Percentiles rank a stretch among this genome's conserved stretches.
Evolutionary conservation across 2,797 vertebrate species (phyloP).

Genomic region (Phyllotis vaccarum): DNA sequence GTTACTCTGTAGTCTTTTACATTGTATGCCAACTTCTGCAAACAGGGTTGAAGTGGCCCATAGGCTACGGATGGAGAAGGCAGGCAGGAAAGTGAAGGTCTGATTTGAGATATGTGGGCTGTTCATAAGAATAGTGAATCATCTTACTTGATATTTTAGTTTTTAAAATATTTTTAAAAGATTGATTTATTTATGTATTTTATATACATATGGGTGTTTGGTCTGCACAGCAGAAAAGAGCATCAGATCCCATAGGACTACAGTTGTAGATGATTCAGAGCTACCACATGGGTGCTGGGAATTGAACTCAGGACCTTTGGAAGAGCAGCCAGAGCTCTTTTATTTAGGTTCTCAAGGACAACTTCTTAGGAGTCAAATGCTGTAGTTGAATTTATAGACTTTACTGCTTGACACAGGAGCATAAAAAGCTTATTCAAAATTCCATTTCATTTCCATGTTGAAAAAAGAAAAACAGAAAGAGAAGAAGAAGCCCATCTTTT

Average conservation of each 20-base stretch:
- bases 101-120: not conserved
- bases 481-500: constrained; percentile 24
- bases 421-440: constrained; percentile 70
- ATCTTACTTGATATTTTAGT: constrained; percentile 21
- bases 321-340: not conserved
- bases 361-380: constrained; percentile 58
- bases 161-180: not conserved
- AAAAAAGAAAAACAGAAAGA: not conserved
- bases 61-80: not conserved
- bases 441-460: constrained; percentile 72
- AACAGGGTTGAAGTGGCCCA: constrained; percentile 56
- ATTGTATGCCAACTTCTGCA: not conserved
- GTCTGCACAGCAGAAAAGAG: not conserved
- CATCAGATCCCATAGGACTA: not conserved
- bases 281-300: not conserved
- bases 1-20: not conserved
- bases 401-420: constrained; percentile 58
- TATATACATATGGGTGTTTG: not conserved
- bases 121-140: not conserved
- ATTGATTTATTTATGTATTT: not conserved
- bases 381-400: constrained; percentile 9
- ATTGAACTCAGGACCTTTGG: not conserved
- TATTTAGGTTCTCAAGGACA: constrained; percentile 41
- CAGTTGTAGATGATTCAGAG: not conserved
- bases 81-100: not conserved